Conservation (phyloP, 2,888 invertebrate species). For the Pandemis corylana region DNA sequence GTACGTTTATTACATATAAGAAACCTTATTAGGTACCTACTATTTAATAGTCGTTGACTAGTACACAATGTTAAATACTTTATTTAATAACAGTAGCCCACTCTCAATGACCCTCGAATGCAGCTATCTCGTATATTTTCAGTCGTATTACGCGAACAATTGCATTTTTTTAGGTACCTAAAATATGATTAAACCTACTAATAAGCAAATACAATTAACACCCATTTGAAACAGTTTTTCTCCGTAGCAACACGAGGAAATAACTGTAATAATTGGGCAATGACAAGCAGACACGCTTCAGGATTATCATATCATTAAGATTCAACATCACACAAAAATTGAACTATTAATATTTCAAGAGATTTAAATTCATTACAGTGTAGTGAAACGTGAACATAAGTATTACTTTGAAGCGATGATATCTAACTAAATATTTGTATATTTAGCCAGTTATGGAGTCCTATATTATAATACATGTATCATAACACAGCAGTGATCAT, state of each 20-base stretch:
- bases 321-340: slow-evolving; percentile 33
- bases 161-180: slow-evolving; percentile 34
- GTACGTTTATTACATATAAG: slow-evolving; percentile 78
- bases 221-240: slow-evolving; percentile 4
- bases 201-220: slow-evolving; percentile 31
- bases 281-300: slow-evolving; percentile 12
- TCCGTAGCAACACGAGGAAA: not conserved
- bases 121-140: slow-evolving; percentile 37
- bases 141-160: slow-evolving; percentile 33
- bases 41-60: slow-evolving; percentile 76
- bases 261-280: not conserved
- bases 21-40: slow-evolving; percentile 59
- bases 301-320: slow-evolving; percentile 22
- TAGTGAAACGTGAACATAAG: slow-evolving; percentile 33
- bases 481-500: slow-evolving; percentile 24
- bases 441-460: slow-evolving; percentile 27
- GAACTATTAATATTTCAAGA: slow-evolving; percentile 36
- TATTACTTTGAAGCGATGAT: slow-evolving; percentile 34
- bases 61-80: slow-evolving; percentile 55
- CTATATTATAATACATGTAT: slow-evolving; percentile 24
- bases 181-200: slow-evolving; percentile 25
- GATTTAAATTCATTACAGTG: slow-evolving; percentile 32
- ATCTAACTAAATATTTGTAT: slow-evolving; percentile 37
- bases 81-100: slow-evolving; percentile 40
- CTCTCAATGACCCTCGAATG: slow-evolving; percentile 40